These are phyloP conservation scores for Ciconia boyciana DNA, from an alignment of 2,113 vertebrate species.

Conservation along the genomic window DNA sequence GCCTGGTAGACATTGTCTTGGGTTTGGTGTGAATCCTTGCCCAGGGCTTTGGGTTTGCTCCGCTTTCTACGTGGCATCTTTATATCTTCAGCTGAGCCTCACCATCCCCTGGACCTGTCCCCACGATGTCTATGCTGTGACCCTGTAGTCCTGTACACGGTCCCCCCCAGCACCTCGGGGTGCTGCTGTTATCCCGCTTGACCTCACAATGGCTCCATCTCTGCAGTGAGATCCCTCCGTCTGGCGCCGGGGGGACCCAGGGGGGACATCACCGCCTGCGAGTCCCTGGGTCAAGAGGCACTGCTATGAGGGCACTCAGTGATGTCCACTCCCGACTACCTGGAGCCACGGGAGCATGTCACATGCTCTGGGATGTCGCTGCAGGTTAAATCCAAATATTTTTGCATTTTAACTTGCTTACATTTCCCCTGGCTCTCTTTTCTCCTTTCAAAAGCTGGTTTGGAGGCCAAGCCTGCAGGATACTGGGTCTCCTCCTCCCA, in stretches of 20 bases:
- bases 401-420: background rate
- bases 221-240: background rate
- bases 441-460: background rate
- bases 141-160: background rate
- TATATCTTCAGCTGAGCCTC: background rate
- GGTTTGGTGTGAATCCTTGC: background rate
- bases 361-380: fast-evolving
- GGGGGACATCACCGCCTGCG: background rate
- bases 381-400: background rate
- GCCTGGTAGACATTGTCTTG: background rate
- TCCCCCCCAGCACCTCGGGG: background rate
- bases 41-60: background rate
- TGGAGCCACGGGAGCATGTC: background rate
- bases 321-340: background rate
- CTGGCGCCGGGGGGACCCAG: background rate
- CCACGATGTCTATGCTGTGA: fast-evolving
- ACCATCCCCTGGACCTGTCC: background rate
- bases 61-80: background rate
- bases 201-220: background rate
- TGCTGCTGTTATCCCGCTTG: background rate
- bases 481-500: background rate
- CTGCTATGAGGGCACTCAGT: fast-evolving
- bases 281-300: background rate
- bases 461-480: background rate
- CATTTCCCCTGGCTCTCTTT: background rate